Percentiles rank a stretch among this genome's conserved stretches.
These are phyloP conservation scores for Harpagus bidentatus DNA, from an alignment of 2,113 vertebrate species.

Conservation along the genomic window DNA sequence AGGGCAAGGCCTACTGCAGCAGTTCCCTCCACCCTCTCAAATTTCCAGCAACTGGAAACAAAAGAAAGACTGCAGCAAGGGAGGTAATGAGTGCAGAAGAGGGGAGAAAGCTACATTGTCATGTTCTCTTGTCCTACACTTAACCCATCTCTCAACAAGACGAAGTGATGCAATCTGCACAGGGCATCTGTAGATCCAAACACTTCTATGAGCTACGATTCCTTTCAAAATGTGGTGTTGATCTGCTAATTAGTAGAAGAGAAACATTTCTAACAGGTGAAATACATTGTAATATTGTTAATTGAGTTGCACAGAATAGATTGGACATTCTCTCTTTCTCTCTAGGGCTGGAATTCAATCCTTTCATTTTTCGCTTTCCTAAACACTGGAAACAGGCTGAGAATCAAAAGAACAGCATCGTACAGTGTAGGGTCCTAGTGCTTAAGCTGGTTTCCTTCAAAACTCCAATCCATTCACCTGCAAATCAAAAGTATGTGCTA, in stretches of 20 bases:
- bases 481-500: neutral
- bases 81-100: neutral
- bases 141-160: neutral
- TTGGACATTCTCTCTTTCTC: neutral
- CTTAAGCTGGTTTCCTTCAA: neutral
- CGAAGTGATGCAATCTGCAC: neutral
- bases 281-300: neutral
- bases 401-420: neutral
- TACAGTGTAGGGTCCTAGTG: neutral
- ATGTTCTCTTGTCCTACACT: neutral
- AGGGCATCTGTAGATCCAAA: neutral
- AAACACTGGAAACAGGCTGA: neutral
- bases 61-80: neutral
- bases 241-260: neutral
- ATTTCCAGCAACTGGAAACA: slow-evolving; percentile 20
- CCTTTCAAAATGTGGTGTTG: neutral
- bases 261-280: neutral
- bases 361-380: neutral
- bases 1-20: slow-evolving; percentile 45
- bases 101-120: neutral
- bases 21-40: neutral
- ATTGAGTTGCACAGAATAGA: neutral
- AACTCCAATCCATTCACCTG: neutral
- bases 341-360: neutral
- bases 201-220: neutral